A percentile compares a stretch with the other conserved stretches of the same genome.
These are phyloP conservation scores for Dryoscopus gambensis DNA, from an alignment of 2,113 vertebrate species.

Conservation along the genomic window DNA sequence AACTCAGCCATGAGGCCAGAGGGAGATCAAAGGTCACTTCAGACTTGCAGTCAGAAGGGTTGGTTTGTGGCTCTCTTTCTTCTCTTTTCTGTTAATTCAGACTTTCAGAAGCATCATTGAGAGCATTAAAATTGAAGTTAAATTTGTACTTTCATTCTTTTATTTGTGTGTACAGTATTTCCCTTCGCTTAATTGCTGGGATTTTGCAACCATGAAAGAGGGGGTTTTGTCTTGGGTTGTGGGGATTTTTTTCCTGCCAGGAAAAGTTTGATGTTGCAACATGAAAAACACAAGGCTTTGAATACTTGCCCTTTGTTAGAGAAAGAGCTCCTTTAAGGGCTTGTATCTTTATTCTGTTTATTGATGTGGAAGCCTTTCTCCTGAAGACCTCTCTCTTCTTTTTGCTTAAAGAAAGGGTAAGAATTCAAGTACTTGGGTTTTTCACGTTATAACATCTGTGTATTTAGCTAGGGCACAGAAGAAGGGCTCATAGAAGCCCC, in stretches of 20 bases:
- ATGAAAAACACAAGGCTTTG: conserved; percentile 40
- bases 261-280: conserved; percentile 59
- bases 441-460: conserved; percentile 38
- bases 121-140: conserved; percentile 8
- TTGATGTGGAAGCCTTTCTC: conserved; percentile 22
- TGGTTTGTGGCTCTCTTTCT: neutral
- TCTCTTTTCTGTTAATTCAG: neutral
- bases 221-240: neutral
- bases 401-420: conserved; percentile 22
- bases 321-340: conserved; percentile 10
- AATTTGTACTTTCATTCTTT: neutral
- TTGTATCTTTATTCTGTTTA: neutral
- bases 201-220: conserved; percentile 32
- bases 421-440: conserved; percentile 22
- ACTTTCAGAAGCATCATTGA: neutral
- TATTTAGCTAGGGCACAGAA: conserved; percentile 37
- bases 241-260: conserved; percentile 49
- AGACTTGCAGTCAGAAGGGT: neutral
- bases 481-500: neutral
- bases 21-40: neutral
- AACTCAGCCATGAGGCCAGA: neutral
- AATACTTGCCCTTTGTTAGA: conserved; percentile 46
- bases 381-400: neutral
- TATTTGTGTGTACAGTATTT: neutral
- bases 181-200: neutral